These are phyloP conservation scores for Margaritifera margaritifera DNA, from an alignment of 2,888 invertebrate species.

Conservation along the genomic window DNA sequence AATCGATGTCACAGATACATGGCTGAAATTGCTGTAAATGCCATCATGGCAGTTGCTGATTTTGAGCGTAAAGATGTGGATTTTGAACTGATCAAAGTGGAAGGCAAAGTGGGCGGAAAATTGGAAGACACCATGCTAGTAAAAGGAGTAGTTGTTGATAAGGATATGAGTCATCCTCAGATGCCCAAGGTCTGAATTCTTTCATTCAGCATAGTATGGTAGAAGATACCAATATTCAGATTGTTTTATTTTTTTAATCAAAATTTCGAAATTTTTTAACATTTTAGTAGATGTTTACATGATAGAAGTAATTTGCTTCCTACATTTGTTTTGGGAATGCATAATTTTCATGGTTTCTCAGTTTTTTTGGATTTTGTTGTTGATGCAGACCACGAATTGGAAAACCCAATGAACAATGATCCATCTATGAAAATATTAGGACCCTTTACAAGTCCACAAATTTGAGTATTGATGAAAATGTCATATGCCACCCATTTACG, in stretches of 20 bases:
- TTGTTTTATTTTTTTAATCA: neutral
- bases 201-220: too few relatives aligned
- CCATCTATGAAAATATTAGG: too few relatives aligned
- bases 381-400: too few relatives aligned
- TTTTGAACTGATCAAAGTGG: conserved; percentile 98
- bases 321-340: neutral
- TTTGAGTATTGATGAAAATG: too few relatives aligned
- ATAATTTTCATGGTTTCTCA: too few relatives aligned
- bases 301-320: neutral
- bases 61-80: conserved; percentile 95
- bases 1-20: conserved; percentile 97
- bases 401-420: too few relatives aligned
- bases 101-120: conserved; percentile 96
- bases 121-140: conserved; percentile 98
- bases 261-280: neutral
- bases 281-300: neutral
- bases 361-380: too few relatives aligned
- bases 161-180: conserved; percentile 99
- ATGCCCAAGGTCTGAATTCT: conserved; percentile 88
- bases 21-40: conserved; percentile 99
- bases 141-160: conserved; percentile 97
- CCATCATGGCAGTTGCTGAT: conserved; percentile 96
- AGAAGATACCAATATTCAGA: too few relatives aligned
- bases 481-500: too few relatives aligned
- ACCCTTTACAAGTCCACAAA: too few relatives aligned